phyloP scores from a whole-genome alignment of 2,888 invertebrate genomes.

The Cantharis lateralis region DNA sequence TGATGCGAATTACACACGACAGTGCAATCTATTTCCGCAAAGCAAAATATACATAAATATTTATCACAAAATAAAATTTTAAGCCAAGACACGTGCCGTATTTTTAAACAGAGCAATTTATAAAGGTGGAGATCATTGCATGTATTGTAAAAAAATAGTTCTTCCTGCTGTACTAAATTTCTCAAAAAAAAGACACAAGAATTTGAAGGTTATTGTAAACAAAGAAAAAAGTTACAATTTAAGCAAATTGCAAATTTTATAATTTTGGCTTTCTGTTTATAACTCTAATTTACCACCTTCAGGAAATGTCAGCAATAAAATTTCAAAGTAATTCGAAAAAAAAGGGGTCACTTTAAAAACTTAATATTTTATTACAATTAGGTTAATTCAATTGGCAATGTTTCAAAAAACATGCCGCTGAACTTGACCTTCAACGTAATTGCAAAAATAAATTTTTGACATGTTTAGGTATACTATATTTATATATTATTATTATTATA shows the following conservation, averaged over 20 bases:
- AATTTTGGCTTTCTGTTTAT: not conserved
- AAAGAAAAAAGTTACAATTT: not conserved
- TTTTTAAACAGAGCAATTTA: not conserved
- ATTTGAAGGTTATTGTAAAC: not conserved
- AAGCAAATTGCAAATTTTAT: not conserved
- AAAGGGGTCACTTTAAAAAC: not conserved
- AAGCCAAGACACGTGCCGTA: not conserved
- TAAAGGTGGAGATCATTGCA: not conserved
- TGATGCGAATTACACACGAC: not conserved
- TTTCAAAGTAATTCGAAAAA: not conserved
- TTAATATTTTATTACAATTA: not conserved
- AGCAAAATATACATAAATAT: not conserved
- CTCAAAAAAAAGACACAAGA: not conserved
- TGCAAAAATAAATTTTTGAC: constrained; percentile 1
- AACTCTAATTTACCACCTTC: not conserved
- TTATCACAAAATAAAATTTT: not conserved
- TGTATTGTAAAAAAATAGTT: not conserved
- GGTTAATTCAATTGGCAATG: constrained; percentile 1
- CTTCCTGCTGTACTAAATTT: not conserved
- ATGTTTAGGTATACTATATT: not conserved
- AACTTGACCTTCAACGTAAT: not conserved
- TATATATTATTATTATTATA: not conserved
- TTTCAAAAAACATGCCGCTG: not conserved
- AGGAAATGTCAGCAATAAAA: not conserved
- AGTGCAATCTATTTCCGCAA: not conserved